Conservation (phyloP, 2,797 vertebrate genomes). For the Crenichthys baileyi region DNA sequence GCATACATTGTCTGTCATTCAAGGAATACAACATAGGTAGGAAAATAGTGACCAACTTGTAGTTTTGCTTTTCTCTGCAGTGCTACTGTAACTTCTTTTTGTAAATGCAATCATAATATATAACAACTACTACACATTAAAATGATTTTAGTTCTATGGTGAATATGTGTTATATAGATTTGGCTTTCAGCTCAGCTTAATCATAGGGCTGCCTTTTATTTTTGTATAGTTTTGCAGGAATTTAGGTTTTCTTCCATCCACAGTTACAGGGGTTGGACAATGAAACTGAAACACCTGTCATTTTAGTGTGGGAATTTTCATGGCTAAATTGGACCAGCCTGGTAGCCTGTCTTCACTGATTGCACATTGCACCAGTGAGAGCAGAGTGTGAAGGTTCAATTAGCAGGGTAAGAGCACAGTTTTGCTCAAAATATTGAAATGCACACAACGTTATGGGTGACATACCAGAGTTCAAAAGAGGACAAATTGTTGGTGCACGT, state of each 20-base stretch:
- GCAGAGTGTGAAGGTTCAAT: too few relatives aligned
- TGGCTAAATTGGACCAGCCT: too few relatives aligned
- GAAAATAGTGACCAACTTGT: neutral
- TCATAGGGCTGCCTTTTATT: neutral
- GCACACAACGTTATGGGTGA: too few relatives aligned
- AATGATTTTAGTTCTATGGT: neutral
- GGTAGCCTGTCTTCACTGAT: too few relatives aligned
- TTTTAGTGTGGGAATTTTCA: too few relatives aligned
- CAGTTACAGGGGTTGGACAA: too few relatives aligned
- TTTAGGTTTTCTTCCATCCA: neutral
- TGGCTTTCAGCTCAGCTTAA: neutral
- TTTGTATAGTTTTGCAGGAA: neutral
- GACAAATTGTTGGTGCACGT: too few relatives aligned
- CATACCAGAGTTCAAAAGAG: too few relatives aligned
- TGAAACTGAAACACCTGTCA: too few relatives aligned
- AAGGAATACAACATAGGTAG: neutral
- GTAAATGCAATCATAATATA: neutral
- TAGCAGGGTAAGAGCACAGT: too few relatives aligned
- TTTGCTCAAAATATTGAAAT: too few relatives aligned
- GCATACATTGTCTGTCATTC: conserved; percentile 1
- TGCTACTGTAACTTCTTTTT: neutral
- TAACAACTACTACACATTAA: neutral
- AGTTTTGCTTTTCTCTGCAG: neutral
- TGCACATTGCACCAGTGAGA: too few relatives aligned
- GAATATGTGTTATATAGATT: neutral